These are phyloP conservation scores for Temnothorax unifasciatus DNA, from an alignment of 2,888 invertebrate genomes.

Conservation along the genomic window DNA sequence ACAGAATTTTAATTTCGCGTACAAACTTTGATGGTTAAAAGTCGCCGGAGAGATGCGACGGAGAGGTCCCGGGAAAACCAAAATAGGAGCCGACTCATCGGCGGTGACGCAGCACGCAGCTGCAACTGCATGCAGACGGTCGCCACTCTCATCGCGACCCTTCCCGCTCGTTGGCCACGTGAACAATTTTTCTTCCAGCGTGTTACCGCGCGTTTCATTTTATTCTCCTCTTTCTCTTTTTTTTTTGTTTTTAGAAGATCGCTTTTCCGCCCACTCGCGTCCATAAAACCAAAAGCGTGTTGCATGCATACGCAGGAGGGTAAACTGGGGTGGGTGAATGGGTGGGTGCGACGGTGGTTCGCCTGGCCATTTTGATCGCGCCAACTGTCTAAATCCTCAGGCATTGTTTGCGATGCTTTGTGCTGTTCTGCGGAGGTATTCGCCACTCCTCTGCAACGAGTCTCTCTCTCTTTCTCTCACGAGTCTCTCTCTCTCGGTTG, in stretches of 20 bases:
- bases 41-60: background rate
- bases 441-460: constrained; percentile 32
- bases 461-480: constrained; percentile 13
- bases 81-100: constrained; percentile 37
- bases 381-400: constrained; percentile 77
- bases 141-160: constrained; percentile 7
- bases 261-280: constrained; percentile 73
- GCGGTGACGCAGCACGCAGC: constrained; percentile 64
- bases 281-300: constrained; percentile 77
- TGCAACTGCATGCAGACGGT: constrained; percentile 52
- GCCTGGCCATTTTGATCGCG: constrained; percentile 77
- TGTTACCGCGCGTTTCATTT: constrained; percentile 56
- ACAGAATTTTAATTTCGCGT: constrained; percentile 11
- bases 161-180: constrained; percentile 48
- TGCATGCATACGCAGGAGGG: constrained; percentile 55
- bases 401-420: constrained; percentile 79
- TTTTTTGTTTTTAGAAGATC: constrained; percentile 68
- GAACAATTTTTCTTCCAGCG: constrained; percentile 75
- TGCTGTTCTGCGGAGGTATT: constrained; percentile 65
- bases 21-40: background rate
- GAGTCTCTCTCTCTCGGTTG: constrained; percentile 6
- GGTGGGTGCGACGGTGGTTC: constrained; percentile 20
- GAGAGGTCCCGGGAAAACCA: constrained; percentile 17
- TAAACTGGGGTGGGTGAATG: constrained; percentile 26
- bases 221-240: constrained; percentile 54